Percentiles rank a stretch among this genome's conserved stretches.
Conservation (phyloP, 2,797 vertebrate species). For the Cuculus canorus region DNA sequence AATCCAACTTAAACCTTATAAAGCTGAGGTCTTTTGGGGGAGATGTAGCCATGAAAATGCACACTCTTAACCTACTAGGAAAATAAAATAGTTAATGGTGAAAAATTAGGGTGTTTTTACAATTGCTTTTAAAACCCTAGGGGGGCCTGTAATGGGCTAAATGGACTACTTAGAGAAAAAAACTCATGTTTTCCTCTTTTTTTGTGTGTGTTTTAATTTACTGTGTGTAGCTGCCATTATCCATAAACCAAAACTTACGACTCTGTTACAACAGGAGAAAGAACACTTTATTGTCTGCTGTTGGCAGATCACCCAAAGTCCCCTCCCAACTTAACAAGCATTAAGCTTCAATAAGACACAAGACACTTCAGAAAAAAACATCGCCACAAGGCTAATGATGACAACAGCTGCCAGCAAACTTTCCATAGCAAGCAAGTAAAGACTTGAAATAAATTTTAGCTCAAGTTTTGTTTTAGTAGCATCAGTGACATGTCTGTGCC, state of each 20-base stretch:
- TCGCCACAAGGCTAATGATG: conserved; percentile 84
- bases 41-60: not conserved
- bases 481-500: conserved; percentile 83
- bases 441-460: conserved; percentile 81
- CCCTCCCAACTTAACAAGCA: conserved; percentile 83
- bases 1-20: not conserved
- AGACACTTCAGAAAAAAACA: conserved; percentile 82
- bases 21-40: not conserved
- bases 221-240: conserved; percentile 53
- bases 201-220: conserved; percentile 70
- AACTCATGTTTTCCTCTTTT: conserved; percentile 42
- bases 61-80: not conserved
- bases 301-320: conserved; percentile 76
- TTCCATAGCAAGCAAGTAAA: conserved; percentile 81
- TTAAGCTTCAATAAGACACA: conserved; percentile 79
- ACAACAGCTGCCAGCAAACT: conserved; percentile 83
- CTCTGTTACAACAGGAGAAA: conserved; percentile 76
- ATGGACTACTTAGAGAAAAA: conserved; percentile 50
- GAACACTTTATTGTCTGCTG: conserved; percentile 79
- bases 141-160: conserved; percentile 38
- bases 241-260: conserved; percentile 70
- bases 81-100: conserved; percentile 26
- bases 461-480: conserved; percentile 80
- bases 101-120: conserved; percentile 26
- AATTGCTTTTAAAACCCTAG: not conserved